phyloP scores from a whole-genome alignment of 2,797 vertebrate species.

The Ispidina picta region DNA sequence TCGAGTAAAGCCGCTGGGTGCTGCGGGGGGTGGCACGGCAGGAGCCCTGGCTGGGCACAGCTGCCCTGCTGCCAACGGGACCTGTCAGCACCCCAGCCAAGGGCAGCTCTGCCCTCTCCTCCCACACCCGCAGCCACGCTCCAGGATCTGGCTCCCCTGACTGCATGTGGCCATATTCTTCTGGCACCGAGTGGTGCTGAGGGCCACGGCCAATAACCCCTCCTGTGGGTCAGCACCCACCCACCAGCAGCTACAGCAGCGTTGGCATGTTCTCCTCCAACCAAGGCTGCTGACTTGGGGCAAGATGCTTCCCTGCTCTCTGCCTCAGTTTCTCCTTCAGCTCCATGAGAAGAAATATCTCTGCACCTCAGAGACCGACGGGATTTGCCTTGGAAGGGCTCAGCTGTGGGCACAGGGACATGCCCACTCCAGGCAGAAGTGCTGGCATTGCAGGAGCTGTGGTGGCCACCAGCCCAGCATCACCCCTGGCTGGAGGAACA shows the following conservation, averaged over 20 bases:
- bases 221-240: accelerated
- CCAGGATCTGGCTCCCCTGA: accelerated
- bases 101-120: not conserved
- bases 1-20: not conserved
- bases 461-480: not conserved
- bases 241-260: accelerated
- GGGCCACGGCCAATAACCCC: accelerated
- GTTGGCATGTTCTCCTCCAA: not conserved
- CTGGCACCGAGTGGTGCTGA: accelerated
- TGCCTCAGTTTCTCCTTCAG: not conserved
- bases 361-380: accelerated
- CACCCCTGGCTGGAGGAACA: accelerated
- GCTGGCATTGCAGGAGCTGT: accelerated
- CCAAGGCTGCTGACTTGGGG: not conserved
- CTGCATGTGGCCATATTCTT: accelerated
- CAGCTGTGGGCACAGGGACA: not conserved
- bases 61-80: not conserved
- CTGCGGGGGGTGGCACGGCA: not conserved
- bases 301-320: not conserved
- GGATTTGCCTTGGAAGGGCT: not conserved
- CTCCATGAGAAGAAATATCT: accelerated
- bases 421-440: not conserved
- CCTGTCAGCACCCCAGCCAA: accelerated
- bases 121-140: accelerated
- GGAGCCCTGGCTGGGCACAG: not conserved